Evolutionary conservation across 2,888 invertebrate genomes (phyloP).

Genomic region (Synanthedon myopaeformis): DNA sequence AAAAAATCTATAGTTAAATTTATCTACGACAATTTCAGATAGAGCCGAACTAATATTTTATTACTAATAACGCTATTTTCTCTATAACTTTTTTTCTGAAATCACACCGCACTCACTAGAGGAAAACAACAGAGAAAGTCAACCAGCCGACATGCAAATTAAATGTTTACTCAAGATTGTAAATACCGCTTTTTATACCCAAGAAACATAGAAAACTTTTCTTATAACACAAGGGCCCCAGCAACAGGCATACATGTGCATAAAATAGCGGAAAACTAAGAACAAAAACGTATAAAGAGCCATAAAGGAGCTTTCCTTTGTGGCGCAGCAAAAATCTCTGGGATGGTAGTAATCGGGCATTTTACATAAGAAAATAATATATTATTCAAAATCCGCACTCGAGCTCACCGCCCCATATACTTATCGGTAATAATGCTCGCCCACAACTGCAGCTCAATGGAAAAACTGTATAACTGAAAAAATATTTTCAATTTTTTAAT

Average conservation of each 20-base stretch:
- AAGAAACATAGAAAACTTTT: slow-evolving; percentile 23
- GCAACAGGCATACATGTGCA: slow-evolving; percentile 17
- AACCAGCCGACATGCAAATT: too few relatives aligned
- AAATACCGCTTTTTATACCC: too few relatives aligned
- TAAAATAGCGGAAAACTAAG: slow-evolving; percentile 46
- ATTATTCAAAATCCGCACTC: slow-evolving; percentile 67
- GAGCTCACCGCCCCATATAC: slow-evolving; percentile 55
- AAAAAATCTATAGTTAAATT: too few relatives aligned
- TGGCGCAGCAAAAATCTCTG: slow-evolving; percentile 54
- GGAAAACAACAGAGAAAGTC: too few relatives aligned
- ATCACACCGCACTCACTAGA: too few relatives aligned
- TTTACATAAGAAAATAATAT: slow-evolving; percentile 70
- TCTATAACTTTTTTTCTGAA: too few relatives aligned
- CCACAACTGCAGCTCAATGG: slow-evolving; percentile 20
- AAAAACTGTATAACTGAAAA: slow-evolving; percentile 13
- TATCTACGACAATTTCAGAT: too few relatives aligned
- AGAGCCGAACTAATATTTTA: too few relatives aligned
- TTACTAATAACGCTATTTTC: too few relatives aligned
- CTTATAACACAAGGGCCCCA: slow-evolving; percentile 24
- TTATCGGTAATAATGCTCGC: slow-evolving; percentile 63
- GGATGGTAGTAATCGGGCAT: slow-evolving; percentile 66
- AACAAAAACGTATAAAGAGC: slow-evolving; percentile 60
- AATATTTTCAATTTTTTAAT: not conserved
- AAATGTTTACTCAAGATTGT: too few relatives aligned
- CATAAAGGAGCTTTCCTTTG: slow-evolving; percentile 60